Base-by-base conservation (phyloP, 1,140 invertebrate species). In the Aphaenogaster ashmeadi region DNA sequence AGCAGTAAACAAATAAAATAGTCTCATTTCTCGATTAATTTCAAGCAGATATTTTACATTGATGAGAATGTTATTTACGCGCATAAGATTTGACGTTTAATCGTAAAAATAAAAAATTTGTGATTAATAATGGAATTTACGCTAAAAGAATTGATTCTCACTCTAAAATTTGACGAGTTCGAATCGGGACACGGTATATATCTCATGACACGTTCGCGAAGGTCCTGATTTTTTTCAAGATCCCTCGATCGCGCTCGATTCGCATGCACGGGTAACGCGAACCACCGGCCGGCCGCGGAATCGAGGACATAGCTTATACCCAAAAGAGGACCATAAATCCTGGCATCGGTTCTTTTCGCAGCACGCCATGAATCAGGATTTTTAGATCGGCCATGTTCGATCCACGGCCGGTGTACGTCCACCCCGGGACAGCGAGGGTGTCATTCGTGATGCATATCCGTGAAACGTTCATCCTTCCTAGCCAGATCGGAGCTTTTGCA, bases 321-420 rank as follows among this genome's bases (percentile, higher is more conserved):
- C 69, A 81, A 89, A 91, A 81, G 86, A 88, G 77, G 71, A 64
- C 54, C 69, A 92, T 93, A 94, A 93, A 94, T 93, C 89, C 87
- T 38, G 87, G 87, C 92, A 93, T 93, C 88, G 90, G 78, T 60
- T 89, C 66, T 79, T 86, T 56, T 54, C 52, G 13, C 15, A 44
- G 50, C 77, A 72, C 62, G 83, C 83, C 81, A 92, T 94, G 92
- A 93, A 94, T 94, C 93, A 93, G 89, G 92, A 92, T 93, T 92
- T 92, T 93, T 91, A 88, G 91, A 89, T 90, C 75, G 71, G 80
- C 87, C 89, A 77, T 85, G 83, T 87, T 90, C 91, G 83, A 74
- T 77, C 87, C 8, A 4, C 33, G 54, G 11, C 18, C 67, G 44
- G 38, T 27, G 44, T 52, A 83, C 56, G 47, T 71, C 41, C 78